A percentile compares a stretch with the other conserved stretches of the same genome.
Conservation (phyloP, 2,888 invertebrate genomes). For the Lottia scabra region DNA sequence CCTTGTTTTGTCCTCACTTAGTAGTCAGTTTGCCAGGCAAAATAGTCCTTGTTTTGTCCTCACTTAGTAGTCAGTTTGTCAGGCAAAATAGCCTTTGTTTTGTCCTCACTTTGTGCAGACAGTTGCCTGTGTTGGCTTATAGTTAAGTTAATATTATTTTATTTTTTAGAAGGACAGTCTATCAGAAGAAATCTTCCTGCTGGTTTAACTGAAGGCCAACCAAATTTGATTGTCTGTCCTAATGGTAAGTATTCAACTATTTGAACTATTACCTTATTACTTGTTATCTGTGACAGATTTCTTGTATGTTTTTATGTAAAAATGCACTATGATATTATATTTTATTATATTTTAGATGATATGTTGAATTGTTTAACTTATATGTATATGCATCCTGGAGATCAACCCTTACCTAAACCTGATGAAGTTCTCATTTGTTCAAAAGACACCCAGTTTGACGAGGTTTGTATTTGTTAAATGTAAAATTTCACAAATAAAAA, state of each 20-base stretch:
- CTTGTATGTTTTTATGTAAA: too few relatives aligned
- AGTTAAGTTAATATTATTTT: neutral
- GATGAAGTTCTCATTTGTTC: constrained; percentile 50
- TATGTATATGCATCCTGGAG: constrained; percentile 26
- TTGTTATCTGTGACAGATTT: too few relatives aligned
- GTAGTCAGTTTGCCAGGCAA: too few relatives aligned
- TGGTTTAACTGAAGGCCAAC: constrained; percentile 36
- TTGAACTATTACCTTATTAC: neutral
- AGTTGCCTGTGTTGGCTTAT: too few relatives aligned
- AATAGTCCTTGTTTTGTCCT: too few relatives aligned
- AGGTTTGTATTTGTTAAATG: too few relatives aligned
- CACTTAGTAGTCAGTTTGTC: too few relatives aligned
- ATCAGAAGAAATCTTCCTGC: constrained; percentile 34
- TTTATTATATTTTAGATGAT: constrained; percentile 26
- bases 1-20: too few relatives aligned
- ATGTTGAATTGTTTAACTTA: constrained; percentile 32
- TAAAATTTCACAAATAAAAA: too few relatives aligned
- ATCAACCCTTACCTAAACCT: constrained; percentile 34
- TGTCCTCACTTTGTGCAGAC: too few relatives aligned
- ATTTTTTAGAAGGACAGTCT: constrained; percentile 23
- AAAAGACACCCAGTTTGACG: constrained; percentile 38
- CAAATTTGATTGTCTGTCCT: constrained; percentile 51
- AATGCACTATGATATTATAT: too few relatives aligned
- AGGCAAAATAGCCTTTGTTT: too few relatives aligned
- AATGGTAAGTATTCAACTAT: constrained; percentile 23